A percentile compares a stretch with the other conserved stretches of the same genome.
Evolutionary conservation across 2,113 vertebrate species (phyloP).

Genomic region (Ailuropoda melanoleuca): DNA sequence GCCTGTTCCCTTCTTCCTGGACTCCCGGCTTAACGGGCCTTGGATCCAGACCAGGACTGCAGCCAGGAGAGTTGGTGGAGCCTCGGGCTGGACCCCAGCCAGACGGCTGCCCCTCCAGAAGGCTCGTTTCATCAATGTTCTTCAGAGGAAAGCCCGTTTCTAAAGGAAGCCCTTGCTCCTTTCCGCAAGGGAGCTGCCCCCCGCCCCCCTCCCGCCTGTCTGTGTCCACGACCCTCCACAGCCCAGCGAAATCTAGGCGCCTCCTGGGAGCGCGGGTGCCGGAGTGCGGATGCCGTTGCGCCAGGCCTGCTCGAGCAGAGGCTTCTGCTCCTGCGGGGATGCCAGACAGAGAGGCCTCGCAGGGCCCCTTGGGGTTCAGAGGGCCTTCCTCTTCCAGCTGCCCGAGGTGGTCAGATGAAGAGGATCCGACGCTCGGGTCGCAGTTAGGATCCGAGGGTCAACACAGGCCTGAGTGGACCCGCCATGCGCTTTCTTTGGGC

Average conservation of each 20-base stretch:
- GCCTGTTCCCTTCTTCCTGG: fast-evolving
- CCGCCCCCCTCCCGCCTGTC: background rate
- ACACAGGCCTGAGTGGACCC: background rate
- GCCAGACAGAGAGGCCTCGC: background rate
- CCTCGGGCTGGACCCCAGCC: fast-evolving
- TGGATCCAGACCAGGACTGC: fast-evolving
- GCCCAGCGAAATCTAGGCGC: no score
- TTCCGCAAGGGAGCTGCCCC: fast-evolving
- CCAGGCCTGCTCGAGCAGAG: fast-evolving
- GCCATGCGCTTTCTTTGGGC: background rate
- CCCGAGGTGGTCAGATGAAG: fast-evolving
- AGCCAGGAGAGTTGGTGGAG: fast-evolving
- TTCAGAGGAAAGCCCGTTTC: no score
- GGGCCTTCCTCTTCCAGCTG: background rate
- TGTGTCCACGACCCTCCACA: fast-evolving
- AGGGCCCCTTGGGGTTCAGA: background rate
- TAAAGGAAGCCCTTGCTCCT: background rate
- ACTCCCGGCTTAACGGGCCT: fast-evolving
- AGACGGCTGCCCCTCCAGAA: background rate
- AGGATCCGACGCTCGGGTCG: no score
- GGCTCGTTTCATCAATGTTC: background rate
- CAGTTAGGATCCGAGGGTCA: background rate
- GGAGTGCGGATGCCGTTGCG: fast-evolving
- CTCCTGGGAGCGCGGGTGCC: fast-evolving
- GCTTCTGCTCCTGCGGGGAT: fast-evolving